A percentile compares a stretch with the other conserved stretches of the same genome.
Evolutionary conservation across 2,113 vertebrate genomes (phyloP).

Genomic region (Rhinogobius similis): DNA sequence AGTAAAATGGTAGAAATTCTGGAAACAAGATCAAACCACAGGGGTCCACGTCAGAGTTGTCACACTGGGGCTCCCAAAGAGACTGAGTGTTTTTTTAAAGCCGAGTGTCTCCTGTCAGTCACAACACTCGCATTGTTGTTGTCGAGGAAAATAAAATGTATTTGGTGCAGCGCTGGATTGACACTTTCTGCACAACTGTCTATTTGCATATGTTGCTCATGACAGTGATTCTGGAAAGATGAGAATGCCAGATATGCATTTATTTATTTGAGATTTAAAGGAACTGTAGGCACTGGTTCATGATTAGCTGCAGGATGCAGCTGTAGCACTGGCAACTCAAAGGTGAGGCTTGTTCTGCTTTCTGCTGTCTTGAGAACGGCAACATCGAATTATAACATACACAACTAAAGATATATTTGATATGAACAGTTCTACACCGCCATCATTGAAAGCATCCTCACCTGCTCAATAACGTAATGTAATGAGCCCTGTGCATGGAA

Average conservation of each 20-base stretch:
- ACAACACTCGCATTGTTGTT: conserved; percentile 18
- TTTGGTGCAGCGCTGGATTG: not conserved
- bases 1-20: conserved; percentile 12
- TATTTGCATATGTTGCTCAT: not conserved
- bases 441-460: no score
- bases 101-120: conserved; percentile 27
- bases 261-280: not conserved
- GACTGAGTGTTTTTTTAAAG: conserved; percentile 18
- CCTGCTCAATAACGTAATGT: no score
- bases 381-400: no score
- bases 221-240: not conserved
- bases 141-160: conserved; percentile 12
- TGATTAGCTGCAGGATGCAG: no score
- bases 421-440: no score
- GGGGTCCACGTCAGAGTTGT: conserved; percentile 17
- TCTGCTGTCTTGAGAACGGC: no score
- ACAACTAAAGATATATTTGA: no score
- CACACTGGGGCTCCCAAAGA: conserved; percentile 27
- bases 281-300: no score
- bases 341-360: no score
- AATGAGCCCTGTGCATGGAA: no score
- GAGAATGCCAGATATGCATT: not conserved
- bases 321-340: no score
- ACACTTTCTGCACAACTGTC: conserved; percentile 14
- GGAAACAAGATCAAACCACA: conserved; percentile 2